phyloP scores from a whole-genome alignment of 2,888 invertebrate genomes.

The Kryphioiulus occultus region DNA sequence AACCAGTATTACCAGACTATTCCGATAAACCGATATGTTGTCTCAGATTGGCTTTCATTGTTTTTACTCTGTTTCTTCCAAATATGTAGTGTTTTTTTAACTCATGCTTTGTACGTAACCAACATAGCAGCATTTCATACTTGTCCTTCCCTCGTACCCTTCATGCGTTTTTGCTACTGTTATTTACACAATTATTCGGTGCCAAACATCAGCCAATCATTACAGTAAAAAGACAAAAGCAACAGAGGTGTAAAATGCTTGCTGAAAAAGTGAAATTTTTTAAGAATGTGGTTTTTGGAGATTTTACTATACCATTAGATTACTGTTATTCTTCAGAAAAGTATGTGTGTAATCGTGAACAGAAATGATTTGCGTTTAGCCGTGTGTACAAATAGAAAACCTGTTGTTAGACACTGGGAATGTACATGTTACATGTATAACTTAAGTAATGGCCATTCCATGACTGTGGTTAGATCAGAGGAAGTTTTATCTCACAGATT shows the following conservation, averaged over 20 bases:
- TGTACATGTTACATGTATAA: too few relatives aligned
- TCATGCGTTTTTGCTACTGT: not conserved
- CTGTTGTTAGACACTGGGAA: too few relatives aligned
- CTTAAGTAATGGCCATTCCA: too few relatives aligned
- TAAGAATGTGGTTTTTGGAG: not conserved
- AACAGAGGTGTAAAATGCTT: not conserved
- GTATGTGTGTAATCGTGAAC: not conserved
- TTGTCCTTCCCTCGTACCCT: not conserved
- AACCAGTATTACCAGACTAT: too few relatives aligned
- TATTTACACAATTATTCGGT: not conserved
- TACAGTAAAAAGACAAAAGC: not conserved
- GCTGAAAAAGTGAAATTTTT: not conserved
- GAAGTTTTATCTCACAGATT: too few relatives aligned
- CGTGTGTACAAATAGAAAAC: not conserved
- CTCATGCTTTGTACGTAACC: not conserved
- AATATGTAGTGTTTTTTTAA: not conserved
- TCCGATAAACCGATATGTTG: too few relatives aligned
- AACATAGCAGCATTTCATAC: not conserved
- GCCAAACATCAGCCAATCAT: not conserved
- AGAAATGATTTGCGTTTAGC: not conserved
- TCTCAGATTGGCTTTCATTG: too few relatives aligned
- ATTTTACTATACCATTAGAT: not conserved
- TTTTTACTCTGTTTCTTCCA: not conserved
- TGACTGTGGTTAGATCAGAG: too few relatives aligned
- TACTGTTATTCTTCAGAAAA: not conserved